Base-by-base conservation (phyloP, 2,113 vertebrate genomes). In the Chrysochloris asiatica region DNA sequence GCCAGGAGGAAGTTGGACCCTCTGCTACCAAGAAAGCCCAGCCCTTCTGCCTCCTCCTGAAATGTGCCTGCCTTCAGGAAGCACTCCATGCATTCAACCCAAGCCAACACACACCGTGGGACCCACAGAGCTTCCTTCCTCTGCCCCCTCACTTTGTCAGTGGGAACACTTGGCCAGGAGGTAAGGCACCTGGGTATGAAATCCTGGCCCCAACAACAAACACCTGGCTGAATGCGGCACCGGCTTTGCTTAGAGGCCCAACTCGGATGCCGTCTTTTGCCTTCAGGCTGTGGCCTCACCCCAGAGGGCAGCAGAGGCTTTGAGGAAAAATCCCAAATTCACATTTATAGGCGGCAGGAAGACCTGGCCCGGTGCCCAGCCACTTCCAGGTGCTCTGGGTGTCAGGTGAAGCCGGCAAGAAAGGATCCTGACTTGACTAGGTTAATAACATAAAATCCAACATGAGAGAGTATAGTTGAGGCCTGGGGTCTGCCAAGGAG, bases 401-500 rank as follows among this genome's bases (percentile, higher is more conserved):
- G 12, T 19, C 22, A 1, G 16, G 79, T 4, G 30, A 54, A 67
- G 63, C 47, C 0, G 0, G 5, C 21, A 0, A 14, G 71, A 24
- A 7, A 76, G 28, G 63, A 50, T 30, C 73, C 41, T 6, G 16
- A 11, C 22, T 1, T 38, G 45, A 36, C 9, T 8, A 9, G 9
- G 19, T 30, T 71, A 47, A 81, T 21, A 63, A 59, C 36, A 0
- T 4, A 17, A 56, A 72, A 38, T 22, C 69, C 43, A n/a, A 72
- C 0, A 36, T 38, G 33, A 24, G n/a, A 6, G 17, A 6, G 65
- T 16, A 17, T 36, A 67, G 28, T 3, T n/a, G n/a, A 28, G 73
- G 52, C 0, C 1, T 0, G 5, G 45, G 56, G 41, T 13, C 8
- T 0, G 1, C 1, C 43, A 7, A 73, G 1, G n/a, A 30, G 48